Conservation (phyloP, 37 sponge, comb jelly and placozoan species). For the Axinella damicornis region DNA sequence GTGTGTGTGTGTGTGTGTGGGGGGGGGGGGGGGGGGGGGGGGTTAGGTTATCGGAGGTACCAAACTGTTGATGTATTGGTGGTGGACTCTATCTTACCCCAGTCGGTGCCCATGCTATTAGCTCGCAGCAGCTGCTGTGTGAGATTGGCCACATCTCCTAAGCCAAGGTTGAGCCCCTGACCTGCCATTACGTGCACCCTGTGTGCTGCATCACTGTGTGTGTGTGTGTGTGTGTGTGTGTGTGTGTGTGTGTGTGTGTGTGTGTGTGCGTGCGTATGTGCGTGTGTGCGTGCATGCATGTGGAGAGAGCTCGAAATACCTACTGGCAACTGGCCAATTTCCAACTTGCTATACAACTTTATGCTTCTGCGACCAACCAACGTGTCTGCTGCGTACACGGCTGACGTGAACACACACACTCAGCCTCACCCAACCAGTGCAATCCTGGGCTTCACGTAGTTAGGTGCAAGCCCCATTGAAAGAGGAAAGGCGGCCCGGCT, state of each 20-base stretch:
- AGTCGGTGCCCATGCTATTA: conserved; percentile 48
- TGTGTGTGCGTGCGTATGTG: not conserved
- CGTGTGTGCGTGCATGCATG: no score
- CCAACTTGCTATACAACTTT: no score
- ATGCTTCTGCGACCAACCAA: no score
- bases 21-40: not conserved
- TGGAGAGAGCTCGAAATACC: no score
- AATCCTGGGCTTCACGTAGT: conserved; percentile 61
- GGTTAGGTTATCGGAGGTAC: no score
- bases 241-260: not conserved
- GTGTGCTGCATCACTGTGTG: conserved; percentile 73
- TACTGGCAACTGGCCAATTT: no score
- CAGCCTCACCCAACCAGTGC: conserved; percentile 82
- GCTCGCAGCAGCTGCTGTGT: conserved; percentile 23
- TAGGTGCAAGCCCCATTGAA: conserved; percentile 43
- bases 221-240: conserved; percentile 14
- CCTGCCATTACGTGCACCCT: conserved; percentile 86
- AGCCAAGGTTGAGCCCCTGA: conserved; percentile 84
- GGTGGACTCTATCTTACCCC: conserved; percentile 68
- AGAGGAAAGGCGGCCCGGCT: conserved; percentile 73
- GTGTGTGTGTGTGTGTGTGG: conserved; percentile 7
- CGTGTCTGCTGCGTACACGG: no score
- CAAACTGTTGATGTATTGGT: no score
- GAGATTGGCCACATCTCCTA: conserved; percentile 67
- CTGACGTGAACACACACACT: no score